Base-by-base conservation (phyloP, 2,113 vertebrate species). In the Gallinago undulata region DNA sequence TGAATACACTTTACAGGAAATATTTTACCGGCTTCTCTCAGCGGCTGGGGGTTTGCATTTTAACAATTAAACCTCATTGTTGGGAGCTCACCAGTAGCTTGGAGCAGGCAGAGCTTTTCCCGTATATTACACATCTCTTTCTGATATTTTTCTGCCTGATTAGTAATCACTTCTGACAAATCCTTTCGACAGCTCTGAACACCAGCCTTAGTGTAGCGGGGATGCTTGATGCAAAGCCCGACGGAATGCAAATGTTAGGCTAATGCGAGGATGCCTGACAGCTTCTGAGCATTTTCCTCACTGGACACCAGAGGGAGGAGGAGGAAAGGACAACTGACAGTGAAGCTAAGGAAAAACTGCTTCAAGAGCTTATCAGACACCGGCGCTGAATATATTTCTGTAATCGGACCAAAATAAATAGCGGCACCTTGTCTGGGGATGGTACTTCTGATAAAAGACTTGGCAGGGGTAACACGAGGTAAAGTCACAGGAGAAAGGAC, bases 251-350 rank as follows among this genome's bases (percentile, higher is more conserved):
- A 96, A 94, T 19, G 6, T 1, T 72, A 63, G 47, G 56, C 79
- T 95, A 85, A 89, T 17, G 51, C 28, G 74, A 56, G 59, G 59
- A 83, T 27, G 93, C 74, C 75, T 81, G 80, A 82, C 78, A 90
- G 81, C 82, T 70, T 69, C 60, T n/a, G 39, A 94, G 86, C 84
- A 94, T 79, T 97, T 84, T 97, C 95, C 67, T 82, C 37, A 73
- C 53, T 94, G 95, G 95, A 97, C 83, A 94, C 95, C 93, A 98
- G 97, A 97, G 95, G 92, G 94, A 94, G 93, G 24, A 96, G 88
- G 80, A 97, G 95, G 94, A 92, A 94, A 94, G 81, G 91, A 92
- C 73, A 82, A 48, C 21, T 43, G 33, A 39, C 9, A 66, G 68
- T 4, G 47, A 96, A 62, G 31, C 91, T 80, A 7, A 47, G 16